Evolutionary conservation across 53 echinoderm and acorn worm genomes (phyloP).

Genomic region (Stichopus horrens): DNA sequence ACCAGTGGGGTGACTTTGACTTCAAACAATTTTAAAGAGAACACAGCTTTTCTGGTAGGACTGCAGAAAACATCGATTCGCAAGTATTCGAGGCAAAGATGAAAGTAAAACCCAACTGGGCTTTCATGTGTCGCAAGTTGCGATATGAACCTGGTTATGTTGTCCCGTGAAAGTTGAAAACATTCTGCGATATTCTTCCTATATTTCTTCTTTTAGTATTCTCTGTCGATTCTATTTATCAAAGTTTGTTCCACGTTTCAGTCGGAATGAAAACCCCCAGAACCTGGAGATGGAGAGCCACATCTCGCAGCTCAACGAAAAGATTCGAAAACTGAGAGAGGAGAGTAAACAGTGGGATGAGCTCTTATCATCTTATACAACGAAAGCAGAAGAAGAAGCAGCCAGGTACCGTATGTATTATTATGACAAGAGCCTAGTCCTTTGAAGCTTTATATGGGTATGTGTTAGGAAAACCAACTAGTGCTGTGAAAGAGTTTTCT

Average conservation of each 20-base stretch:
- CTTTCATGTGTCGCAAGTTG: no score
- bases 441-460: no score
- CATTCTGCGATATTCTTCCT: background rate
- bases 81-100: no score
- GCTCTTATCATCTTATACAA: background rate
- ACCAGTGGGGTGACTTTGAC: no score
- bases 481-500: no score
- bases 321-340: background rate
- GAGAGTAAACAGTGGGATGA: constrained; percentile 41
- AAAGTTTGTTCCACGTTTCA: background rate
- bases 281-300: constrained; percentile 39
- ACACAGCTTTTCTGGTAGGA: no score
- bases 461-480: no score
- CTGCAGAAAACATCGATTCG: no score
- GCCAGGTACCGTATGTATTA: background rate
- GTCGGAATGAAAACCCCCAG: constrained; percentile 15
- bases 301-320: constrained; percentile 17
- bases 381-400: constrained; percentile 17
- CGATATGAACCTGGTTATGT: background rate
- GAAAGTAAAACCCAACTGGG: no score
- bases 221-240: background rate
- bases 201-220: background rate
- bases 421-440: no score
- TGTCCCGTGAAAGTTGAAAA: background rate
- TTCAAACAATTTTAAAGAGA: no score